Evolutionary conservation across 2,888 invertebrate species (phyloP).

Genomic region (Autographa gamma): DNA sequence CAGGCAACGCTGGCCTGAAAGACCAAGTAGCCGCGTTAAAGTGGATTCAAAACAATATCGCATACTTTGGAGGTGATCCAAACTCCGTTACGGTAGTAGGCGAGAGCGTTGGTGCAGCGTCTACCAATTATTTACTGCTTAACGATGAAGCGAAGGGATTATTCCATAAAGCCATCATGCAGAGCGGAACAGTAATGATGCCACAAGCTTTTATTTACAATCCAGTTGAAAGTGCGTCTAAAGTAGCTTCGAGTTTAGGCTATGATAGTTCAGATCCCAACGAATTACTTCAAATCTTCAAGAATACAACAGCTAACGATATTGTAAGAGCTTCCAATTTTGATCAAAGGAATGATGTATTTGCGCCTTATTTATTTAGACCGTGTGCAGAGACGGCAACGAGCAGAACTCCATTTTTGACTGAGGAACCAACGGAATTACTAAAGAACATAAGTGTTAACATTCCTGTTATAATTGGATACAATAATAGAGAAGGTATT

Average conservation of each 20-base stretch:
- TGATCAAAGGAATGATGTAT: slow-evolving; percentile 51
- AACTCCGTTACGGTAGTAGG: slow-evolving; percentile 70
- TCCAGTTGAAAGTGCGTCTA: slow-evolving; percentile 56
- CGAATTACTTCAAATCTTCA: slow-evolving; percentile 62
- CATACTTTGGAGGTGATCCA: slow-evolving; percentile 71
- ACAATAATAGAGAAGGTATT: slow-evolving; percentile 68
- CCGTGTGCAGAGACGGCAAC: slow-evolving; percentile 59
- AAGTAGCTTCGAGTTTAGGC: slow-evolving; percentile 59
- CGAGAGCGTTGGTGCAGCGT: slow-evolving; percentile 68
- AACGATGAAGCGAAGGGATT: slow-evolving; percentile 65
- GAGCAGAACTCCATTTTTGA: slow-evolving; percentile 51
- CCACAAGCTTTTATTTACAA: slow-evolving; percentile 57
- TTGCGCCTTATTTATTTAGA: slow-evolving; percentile 55
- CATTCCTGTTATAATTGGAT: slow-evolving; percentile 64
- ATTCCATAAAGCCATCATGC: slow-evolving; percentile 67
- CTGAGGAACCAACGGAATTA: slow-evolving; percentile 50
- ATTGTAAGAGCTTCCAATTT: slow-evolving; percentile 56
- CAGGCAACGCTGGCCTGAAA: slow-evolving; percentile 72
- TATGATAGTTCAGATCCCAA: slow-evolving; percentile 57
- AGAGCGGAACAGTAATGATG: slow-evolving; percentile 66
- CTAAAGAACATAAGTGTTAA: slow-evolving; percentile 44
- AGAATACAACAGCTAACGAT: slow-evolving; percentile 57
- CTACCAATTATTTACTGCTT: slow-evolving; percentile 63
- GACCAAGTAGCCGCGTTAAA: slow-evolving; percentile 73
- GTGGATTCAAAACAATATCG: slow-evolving; percentile 72